Conservation (phyloP, 2,797 vertebrate genomes). For the Alosa sapidissima region DNA sequence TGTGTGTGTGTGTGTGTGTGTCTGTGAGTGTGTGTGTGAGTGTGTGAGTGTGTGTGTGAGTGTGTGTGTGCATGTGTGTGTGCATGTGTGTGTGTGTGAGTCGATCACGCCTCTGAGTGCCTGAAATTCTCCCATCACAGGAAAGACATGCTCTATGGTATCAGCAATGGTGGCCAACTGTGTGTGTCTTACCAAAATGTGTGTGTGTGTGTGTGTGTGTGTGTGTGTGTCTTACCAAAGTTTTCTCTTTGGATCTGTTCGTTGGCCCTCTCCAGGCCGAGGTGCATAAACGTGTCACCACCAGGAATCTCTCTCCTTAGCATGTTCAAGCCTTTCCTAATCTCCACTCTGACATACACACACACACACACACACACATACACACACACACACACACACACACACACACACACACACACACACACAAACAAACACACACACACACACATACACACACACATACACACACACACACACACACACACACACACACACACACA, state of each 20-base stretch:
- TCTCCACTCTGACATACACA: constrained; percentile 72
- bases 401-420: constrained; percentile 65
- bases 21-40: not conserved
- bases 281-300: constrained; percentile 85
- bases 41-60: not conserved
- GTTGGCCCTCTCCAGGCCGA: constrained; percentile 85
- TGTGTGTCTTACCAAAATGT: too few relatives aligned
- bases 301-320: constrained; percentile 78
- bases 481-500: not conserved
- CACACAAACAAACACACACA: constrained; percentile 54
- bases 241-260: constrained; percentile 82
- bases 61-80: not conserved
- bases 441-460: constrained; percentile 54
- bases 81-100: constrained; percentile 36
- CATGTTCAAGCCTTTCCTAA: constrained; percentile 76
- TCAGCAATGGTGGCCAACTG: constrained; percentile 91
- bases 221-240: constrained; percentile 67
- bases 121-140: constrained; percentile 86
- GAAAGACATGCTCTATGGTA: constrained; percentile 88
- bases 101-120: constrained; percentile 84
- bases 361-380: constrained; percentile 54
- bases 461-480: not conserved
- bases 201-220: not conserved
- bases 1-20: too few relatives aligned
- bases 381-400: constrained; percentile 61